These are phyloP conservation scores for Pseudococcus jackbeardsleyi DNA, from an alignment of 2,888 invertebrate genomes.

Conservation along the genomic window DNA sequence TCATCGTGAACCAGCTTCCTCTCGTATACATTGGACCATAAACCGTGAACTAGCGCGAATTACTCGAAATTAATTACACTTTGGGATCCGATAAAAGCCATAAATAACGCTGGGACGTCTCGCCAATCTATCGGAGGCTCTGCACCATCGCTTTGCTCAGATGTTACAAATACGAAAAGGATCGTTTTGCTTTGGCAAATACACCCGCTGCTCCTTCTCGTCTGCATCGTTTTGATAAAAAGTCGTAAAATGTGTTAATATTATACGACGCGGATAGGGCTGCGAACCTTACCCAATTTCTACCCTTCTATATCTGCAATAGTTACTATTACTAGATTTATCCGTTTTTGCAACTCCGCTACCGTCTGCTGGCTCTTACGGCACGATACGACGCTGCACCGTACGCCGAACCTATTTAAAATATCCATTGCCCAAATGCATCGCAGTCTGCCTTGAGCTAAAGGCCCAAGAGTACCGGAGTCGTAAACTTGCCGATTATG, in stretches of 20 bases:
- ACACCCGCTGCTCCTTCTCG: neutral
- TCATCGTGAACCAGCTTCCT: neutral
- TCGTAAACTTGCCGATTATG: conserved; percentile 58
- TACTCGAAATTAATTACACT: conserved; percentile 19
- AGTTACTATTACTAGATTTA: neutral
- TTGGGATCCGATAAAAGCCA: conserved; percentile 31
- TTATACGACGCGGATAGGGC: conserved; percentile 1
- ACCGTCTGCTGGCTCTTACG: neutral
- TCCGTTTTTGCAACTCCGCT: conserved; percentile 2
- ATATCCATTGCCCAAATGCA: conserved; percentile 15
- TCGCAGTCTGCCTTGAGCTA: neutral
- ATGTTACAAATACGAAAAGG: neutral
- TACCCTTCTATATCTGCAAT: neutral
- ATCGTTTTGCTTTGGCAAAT: neutral
- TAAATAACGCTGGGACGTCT: conserved; percentile 10
- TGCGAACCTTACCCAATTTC: conserved; percentile 26
- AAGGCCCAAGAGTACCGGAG: neutral
- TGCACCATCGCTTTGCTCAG: neutral
- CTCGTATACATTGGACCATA: neutral
- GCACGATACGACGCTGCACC: neutral
- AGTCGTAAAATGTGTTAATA: conserved; percentile 62
- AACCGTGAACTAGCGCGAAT: conserved; percentile 9
- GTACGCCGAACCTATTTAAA: conserved; percentile 29
- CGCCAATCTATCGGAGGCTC: neutral
- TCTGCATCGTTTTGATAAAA: conserved; percentile 3